phyloP scores from a whole-genome alignment of 1,140 invertebrate genomes.

The Drosophila asahinai region DNA sequence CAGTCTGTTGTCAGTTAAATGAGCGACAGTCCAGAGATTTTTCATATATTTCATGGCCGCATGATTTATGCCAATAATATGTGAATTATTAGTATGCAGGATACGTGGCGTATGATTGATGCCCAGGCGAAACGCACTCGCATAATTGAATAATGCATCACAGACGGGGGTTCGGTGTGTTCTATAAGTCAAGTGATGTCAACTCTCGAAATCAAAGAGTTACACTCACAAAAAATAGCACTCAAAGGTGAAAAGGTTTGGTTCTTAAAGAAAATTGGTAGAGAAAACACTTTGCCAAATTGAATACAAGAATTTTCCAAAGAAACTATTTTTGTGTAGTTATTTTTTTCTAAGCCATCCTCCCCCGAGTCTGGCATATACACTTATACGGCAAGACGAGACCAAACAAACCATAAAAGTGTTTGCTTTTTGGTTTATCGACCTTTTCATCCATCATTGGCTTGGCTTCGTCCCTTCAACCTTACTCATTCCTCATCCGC shows the following conservation, averaged over 20 bases:
- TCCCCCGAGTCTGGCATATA: conserved; percentile 7
- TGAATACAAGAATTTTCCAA: conserved; percentile 8
- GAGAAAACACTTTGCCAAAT: conserved; percentile 27
- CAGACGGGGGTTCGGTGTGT: background rate
- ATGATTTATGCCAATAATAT: conserved; percentile 70
- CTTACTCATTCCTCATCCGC: conserved; percentile 22
- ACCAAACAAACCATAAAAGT: conserved; percentile 76
- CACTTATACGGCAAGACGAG: conserved; percentile 6
- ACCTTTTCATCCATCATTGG: conserved; percentile 52
- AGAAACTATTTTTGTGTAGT: conserved; percentile 4
- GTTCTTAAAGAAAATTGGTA: background rate
- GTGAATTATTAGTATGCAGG: conserved; percentile 69
- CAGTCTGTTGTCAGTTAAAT: conserved; percentile 10
- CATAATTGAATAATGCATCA: conserved; percentile 49
- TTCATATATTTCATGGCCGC: conserved; percentile 28
- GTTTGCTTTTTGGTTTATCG: conserved; percentile 59
- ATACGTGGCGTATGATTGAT: conserved; percentile 70
- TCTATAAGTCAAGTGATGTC: conserved; percentile 51
- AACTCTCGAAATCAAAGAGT: conserved; percentile 16
- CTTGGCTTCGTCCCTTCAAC: conserved; percentile 37
- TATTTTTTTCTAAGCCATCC: background rate
- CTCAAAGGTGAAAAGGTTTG: background rate
- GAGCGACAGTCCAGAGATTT: conserved; percentile 34
- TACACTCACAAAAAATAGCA: conserved; percentile 4
- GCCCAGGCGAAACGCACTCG: conserved; percentile 29